phyloP scores from a whole-genome alignment of 1,140 invertebrate genomes.

The Bombus sibiricus region DNA sequence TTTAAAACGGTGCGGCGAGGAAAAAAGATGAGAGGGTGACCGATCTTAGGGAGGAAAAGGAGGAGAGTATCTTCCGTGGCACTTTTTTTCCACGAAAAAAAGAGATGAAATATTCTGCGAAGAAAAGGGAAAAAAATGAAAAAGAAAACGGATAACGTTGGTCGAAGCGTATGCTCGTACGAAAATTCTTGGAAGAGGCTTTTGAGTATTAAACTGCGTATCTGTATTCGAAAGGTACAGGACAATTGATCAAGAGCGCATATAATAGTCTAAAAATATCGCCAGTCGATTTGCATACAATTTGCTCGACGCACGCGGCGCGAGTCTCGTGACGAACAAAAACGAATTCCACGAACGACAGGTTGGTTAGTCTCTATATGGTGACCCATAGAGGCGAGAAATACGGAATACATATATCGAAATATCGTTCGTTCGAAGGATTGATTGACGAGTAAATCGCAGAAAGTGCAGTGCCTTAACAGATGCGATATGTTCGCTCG shows the following conservation, averaged over 20 bases:
- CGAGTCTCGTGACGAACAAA: background rate
- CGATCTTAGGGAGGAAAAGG: background rate
- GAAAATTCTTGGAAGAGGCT: background rate
- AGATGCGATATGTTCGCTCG: background rate
- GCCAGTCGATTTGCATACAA: constrained; percentile 31
- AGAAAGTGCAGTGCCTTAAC: background rate
- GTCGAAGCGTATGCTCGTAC: background rate
- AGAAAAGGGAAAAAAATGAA: background rate
- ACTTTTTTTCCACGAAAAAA: background rate
- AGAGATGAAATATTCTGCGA: background rate
- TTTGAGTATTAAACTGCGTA: background rate
- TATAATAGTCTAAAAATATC: constrained; percentile 20
- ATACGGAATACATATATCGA: too few relatives aligned
- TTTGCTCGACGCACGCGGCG: background rate
- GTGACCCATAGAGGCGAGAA: background rate
- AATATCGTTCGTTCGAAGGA: background rate
- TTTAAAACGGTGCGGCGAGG: background rate
- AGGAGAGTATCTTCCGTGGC: background rate
- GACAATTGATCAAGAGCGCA: constrained; percentile 6
- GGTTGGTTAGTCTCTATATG: background rate
- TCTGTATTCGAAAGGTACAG: background rate
- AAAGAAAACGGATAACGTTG: background rate
- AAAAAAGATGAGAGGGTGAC: background rate
- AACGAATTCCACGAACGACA: constrained; percentile 10
- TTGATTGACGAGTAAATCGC: background rate